Base-by-base conservation (phyloP, 2,888 invertebrate species). In the Notodonta ziczac region DNA sequence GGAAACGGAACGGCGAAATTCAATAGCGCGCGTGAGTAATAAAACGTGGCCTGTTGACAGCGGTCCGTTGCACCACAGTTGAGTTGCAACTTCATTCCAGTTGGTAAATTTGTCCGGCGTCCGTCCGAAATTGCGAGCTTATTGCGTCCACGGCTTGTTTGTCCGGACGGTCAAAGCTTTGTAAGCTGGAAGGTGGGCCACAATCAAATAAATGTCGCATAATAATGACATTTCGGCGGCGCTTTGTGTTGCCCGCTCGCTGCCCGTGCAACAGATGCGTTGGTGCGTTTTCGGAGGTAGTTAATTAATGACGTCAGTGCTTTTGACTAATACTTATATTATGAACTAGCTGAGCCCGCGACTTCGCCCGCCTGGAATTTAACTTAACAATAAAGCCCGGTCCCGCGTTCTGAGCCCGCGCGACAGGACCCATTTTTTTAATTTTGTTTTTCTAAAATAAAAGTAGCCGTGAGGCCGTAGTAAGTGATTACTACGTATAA, bases 101-200 rank as follows among this genome's bases (percentile, higher is more conserved):
- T 88, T 84, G 86, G 91, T 83, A 90, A 91, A 91, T 91, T 91
- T 91, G 92, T 89, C 82, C 87, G 89, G 84, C 82, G 85, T 80
- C 82, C 84, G 82, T 83, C 86, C 85, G 84, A 88, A 91, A 91
- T 86, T 84, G 88, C 85, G 82, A 79, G 86, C 85, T 91, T 93
- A 92, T 93, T 93, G 92, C 91, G 81, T 83, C 84, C 86, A 86
- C 81, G 76, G 84, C 78, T 80, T 89, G 89, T 91, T 89, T 90
- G 87, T 85, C 67, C 76, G 78, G 74, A 73, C 78, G 82, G 86
- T 85, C 91, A 89, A 90, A 90, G 90, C 91, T 90, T 91, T 91
- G 88, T 84, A 83, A 84, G 77, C 78, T 76, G 78, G 78, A 84
- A 89, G 88, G 87, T 91, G 85, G 73, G 73, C 73, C 74, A 78